A percentile compares a stretch with the other conserved stretches of the same genome.
These are phyloP conservation scores for Aphaenogaster rudis DNA, from an alignment of 1,140 invertebrate species.

Conservation along the genomic window DNA sequence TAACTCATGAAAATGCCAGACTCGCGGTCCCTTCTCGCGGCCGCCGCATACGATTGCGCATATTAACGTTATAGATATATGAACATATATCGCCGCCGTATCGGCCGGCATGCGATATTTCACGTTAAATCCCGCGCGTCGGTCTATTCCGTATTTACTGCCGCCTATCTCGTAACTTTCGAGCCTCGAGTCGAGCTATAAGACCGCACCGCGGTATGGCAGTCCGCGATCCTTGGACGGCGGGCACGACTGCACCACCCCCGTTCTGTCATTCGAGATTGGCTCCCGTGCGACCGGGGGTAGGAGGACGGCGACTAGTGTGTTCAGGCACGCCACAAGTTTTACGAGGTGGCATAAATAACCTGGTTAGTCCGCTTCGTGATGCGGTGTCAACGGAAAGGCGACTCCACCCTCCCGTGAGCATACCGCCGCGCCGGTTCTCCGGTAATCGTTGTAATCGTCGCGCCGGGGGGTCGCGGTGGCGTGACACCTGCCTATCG, in stretches of 20 bases:
- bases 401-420: constrained; percentile 67
- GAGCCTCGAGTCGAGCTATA: constrained; percentile 22
- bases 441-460: constrained; percentile 75
- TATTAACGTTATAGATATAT: constrained; percentile 55
- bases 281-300: background rate
- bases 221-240: constrained; percentile 14
- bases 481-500: constrained; percentile 79
- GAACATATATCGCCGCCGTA: constrained; percentile 32
- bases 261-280: constrained; percentile 51
- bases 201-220: constrained; percentile 12
- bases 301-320: constrained; percentile 64
- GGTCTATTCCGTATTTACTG: constrained; percentile 57
- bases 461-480: constrained; percentile 66
- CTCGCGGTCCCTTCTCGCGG: background rate
- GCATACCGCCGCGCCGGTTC: constrained; percentile 22
- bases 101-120: constrained; percentile 56
- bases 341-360: constrained; percentile 86
- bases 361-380: constrained; percentile 84
- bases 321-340: constrained; percentile 85
- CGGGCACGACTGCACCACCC: constrained; percentile 20
- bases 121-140: constrained; percentile 39
- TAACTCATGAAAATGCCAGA: constrained; percentile 50
- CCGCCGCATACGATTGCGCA: constrained; percentile 35
- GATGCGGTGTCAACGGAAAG: constrained; percentile 83
- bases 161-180: constrained; percentile 54